A percentile compares a stretch with the other conserved stretches of the same genome.
Evolutionary conservation across 1,140 invertebrate genomes (phyloP).

Genomic region (Reticulitermes speratus): DNA sequence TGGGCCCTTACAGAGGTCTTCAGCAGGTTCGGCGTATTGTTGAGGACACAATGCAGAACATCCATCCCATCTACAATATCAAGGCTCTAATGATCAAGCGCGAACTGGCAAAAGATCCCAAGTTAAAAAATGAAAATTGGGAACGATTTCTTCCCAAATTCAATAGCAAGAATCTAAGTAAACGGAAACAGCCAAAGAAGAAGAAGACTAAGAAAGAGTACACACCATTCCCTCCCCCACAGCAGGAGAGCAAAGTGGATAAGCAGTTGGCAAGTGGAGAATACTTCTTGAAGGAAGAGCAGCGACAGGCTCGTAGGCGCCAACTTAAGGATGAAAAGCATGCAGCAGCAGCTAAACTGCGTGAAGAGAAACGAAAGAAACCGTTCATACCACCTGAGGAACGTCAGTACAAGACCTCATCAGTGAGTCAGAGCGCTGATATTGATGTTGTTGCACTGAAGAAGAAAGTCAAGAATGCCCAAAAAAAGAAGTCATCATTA

Average conservation of each 20-base stretch:
- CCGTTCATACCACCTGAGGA: conserved; percentile 84
- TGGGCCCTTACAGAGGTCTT: conserved; percentile 94
- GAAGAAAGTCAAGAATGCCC: conserved; percentile 67
- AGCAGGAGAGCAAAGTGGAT: conserved; percentile 91
- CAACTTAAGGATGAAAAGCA: conserved; percentile 76
- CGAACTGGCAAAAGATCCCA: conserved; percentile 90
- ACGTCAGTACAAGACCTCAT: conserved; percentile 41
- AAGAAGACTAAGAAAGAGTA: conserved; percentile 88
- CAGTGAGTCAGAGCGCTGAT: conserved; percentile 41
- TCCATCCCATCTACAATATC: conserved; percentile 99
- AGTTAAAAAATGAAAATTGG: conserved; percentile 94
- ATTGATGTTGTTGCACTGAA: conserved; percentile 69
- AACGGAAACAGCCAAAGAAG: conserved; percentile 82
- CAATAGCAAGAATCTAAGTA: conserved; percentile 86
- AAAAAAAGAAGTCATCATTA: conserved; percentile 42
- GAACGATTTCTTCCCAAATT: conserved; percentile 96
- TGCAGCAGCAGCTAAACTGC: conserved; percentile 64
- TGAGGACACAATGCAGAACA: conserved; percentile 97
- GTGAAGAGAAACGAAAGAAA: conserved; percentile 73
- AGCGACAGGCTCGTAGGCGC: conserved; percentile 69
- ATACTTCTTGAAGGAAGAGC: conserved; percentile 89
- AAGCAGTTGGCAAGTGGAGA: conserved; percentile 92
- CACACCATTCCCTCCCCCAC: conserved; percentile 96
- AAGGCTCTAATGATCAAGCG: conserved; percentile 98
- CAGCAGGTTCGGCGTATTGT: conserved; percentile 85